Evolutionary conservation across 2,888 invertebrate genomes (phyloP), one percentile per base, ranked within the genome.

Genomic region (Acanthosepion lycidas): DNA sequence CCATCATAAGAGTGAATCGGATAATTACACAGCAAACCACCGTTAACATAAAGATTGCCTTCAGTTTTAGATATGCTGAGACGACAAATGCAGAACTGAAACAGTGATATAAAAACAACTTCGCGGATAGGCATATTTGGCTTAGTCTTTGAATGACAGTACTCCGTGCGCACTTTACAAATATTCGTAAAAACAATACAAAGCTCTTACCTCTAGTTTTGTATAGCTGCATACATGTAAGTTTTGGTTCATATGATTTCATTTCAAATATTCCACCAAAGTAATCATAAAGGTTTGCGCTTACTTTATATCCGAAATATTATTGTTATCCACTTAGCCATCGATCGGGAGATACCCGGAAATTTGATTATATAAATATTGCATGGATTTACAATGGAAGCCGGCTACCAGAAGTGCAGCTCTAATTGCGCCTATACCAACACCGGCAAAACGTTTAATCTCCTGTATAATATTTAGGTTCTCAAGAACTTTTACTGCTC

Each of bases 161-260:
- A 97, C 94, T 97, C 97, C 2, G 96, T 96, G 33, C 95, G 95
- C 96, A 96, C 97, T 95, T 96, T 96, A 94, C 96, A 97, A 42
- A 33, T 33, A 97, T 95, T 97, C 4, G 97, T 97, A 5, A 97
- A 97, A 26, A 97, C 96, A 12, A 97, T 95, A 95, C 97, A 97
- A 33, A 33, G 1, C 33, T 33, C 33, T 33, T 33, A 1, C 33
- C 33, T 1, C 33, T 33, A 33, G 33, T 33, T 33, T 33, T 33
- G 33, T 33, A 33, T 33, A 33, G 33, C 33, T 33, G 0, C 33
- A 33, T 33, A 33, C 0, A 33, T 33, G 33, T 33, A 33, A 33
- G 33, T 0, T 33, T 33, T 33, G 33, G 33, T 33, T 33, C 33
- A 33, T 33, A 33, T 33, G 33, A 33, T 33, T 33, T 33, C 33